Evolutionary conservation across 2,113 vertebrate species (phyloP), one percentile per base, ranked within the genome.

Genomic region (Gobio gobio): DNA sequence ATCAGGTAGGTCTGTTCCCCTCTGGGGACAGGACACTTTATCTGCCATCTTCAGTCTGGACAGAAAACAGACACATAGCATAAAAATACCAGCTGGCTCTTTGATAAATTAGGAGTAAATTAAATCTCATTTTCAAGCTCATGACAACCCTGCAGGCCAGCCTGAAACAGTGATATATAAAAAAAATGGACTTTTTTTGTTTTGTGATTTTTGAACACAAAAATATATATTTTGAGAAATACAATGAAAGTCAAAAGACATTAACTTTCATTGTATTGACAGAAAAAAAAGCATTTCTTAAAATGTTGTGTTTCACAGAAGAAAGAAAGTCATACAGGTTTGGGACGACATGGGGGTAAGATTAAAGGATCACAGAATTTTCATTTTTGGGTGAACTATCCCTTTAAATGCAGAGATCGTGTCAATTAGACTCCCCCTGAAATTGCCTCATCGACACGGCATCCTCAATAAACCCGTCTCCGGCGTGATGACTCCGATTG

Each of bases 21-120:
- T 83, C 83, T 78, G 54, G 66, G 83, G 87, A 88, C 77, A 29
- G 61, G 33, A 82, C 85, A 86, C 82, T 84, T 86, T 88, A 85
- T 86, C 85, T 85, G 56, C 64, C 85, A 84, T 88, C 78, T 84
- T 77, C 79, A 77, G 72, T 77, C 51, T 84, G 78, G 77, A 86
- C 4, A 82, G 63, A 83, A 78, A 84, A 84, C 61, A 85, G 77
- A 87, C 70, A 61, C 78, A 70, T 45, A 64, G 51, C 73, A 76
- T 33, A 64, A 18, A 78, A n/a, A 83, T 20, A 72, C 43, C 63
- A 86, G 26, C 20, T 66, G 49, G 16, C 16, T 51, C 43, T 81
- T 79, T 51, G 26, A 81, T 66, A 33, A 81, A 26, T 26, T 45
- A 58, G 13, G 43, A n/a, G 36, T 43, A 70, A 40, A 78, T 87